phyloP scores from a whole-genome alignment of 1,140 invertebrate genomes.

The Cataglyphis hispanica region DNA sequence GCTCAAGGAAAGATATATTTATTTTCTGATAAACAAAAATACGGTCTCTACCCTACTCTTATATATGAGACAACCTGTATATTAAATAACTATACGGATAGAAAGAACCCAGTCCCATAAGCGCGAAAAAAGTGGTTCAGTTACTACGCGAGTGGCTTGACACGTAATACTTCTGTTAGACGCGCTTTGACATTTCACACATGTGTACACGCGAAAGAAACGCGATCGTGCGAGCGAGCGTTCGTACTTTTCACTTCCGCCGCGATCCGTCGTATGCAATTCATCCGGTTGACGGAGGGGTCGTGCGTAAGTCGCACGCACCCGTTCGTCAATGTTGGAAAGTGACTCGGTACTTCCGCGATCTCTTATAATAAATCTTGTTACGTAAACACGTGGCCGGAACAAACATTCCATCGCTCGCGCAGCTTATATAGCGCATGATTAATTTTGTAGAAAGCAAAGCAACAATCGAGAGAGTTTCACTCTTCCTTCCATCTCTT shows the following conservation, averaged over 20 bases:
- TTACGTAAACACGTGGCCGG: neutral
- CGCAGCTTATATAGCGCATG: slow-evolving; percentile 26
- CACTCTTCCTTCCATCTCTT: neutral
- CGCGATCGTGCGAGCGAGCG: neutral
- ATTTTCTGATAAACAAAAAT: no score
- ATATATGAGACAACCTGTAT: neutral
- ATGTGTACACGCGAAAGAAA: neutral
- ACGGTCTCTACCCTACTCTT: no score
- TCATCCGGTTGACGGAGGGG: neutral
- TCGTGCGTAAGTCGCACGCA: slow-evolving; percentile 8
- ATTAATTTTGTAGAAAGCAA: slow-evolving; percentile 49
- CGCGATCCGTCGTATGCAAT: neutral
- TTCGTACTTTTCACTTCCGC: neutral
- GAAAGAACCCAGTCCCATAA: no score
- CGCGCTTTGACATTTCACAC: no score
- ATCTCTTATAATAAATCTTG: slow-evolving; percentile 45
- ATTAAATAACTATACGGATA: neutral
- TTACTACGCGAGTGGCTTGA: neutral
- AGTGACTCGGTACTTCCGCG: slow-evolving; percentile 9
- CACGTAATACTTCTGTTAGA: slow-evolving; percentile 16
- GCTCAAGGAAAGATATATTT: no score
- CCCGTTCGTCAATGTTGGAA: slow-evolving; percentile 34
- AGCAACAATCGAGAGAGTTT: slow-evolving; percentile 24
- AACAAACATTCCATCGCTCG: slow-evolving; percentile 2
- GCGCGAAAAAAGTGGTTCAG: neutral